Base-by-base conservation (phyloP, 2,113 vertebrate genomes). In the Uria lomvia region DNA sequence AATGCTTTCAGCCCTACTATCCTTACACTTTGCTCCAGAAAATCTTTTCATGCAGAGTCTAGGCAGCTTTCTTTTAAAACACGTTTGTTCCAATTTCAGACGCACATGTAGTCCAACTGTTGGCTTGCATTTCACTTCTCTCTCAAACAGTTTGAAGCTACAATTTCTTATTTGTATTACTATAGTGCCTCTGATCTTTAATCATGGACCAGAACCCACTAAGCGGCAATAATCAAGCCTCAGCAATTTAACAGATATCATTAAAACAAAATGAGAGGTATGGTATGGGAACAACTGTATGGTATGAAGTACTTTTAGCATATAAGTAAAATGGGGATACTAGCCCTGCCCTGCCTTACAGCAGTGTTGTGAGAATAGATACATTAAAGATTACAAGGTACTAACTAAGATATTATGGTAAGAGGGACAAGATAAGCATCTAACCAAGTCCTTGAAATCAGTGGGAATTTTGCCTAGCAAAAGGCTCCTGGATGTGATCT, bases 351-450 rank as follows among this genome's bases (percentile, higher is more conserved):
- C 67, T 97, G 94, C 95, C 96, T 94, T 80, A 86, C 67, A 96
- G 92, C 94, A 88, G 62, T 77, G 74, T 86, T 95, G 90, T 88
- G 85, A 94, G 88, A 96, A 85, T 11, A 97, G 87, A 96, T 45
- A 70, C 88, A 93, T 80, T 83, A 90, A 90, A 97, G 90, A 96
- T 84, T 90, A 92, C 67, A 86, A 89, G 83, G 68, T 65, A 88
- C 66, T 59, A 92, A 90, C 50, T 62, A 88, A 86, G 74, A 96
- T 66, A 81, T 42, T 93, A 90, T 83, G 86, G 92, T 93, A 95
- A 97, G 52, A 93, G 30, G 72, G 58, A 74, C 55, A 79, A 94
- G 96, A 97, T 94, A 95, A 93, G 67, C 71, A 96, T 96, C 96
- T 95, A 93, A 96, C 79, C 85, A 90, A 83, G 78, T 93, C 75